These are phyloP conservation scores for Rhodeus uyekii DNA, from an alignment of 2,797 vertebrate genomes.

Conservation along the genomic window DNA sequence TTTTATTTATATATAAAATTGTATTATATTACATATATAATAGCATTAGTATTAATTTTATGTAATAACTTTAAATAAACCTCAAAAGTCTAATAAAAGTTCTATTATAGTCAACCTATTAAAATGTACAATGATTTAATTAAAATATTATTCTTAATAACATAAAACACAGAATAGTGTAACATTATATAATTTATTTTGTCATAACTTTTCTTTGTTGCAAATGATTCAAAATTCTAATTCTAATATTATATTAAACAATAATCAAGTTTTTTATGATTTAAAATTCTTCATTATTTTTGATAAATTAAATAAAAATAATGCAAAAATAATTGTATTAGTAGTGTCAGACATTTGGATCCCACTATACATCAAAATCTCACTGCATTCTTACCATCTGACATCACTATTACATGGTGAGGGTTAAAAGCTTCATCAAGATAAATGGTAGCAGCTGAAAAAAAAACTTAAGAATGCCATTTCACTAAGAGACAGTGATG, in stretches of 20 bases:
- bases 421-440: background rate
- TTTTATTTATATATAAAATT: too few relatives aligned
- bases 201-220: background rate
- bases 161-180: background rate
- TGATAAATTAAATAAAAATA: background rate
- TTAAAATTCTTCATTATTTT: background rate
- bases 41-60: background rate
- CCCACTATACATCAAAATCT: background rate
- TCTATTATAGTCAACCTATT: background rate
- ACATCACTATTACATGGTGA: background rate
- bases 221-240: background rate
- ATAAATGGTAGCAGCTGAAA: slow-evolving; percentile 11
- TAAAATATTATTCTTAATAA: background rate
- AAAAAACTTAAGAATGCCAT: slow-evolving; percentile 12
- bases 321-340: background rate
- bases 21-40: background rate
- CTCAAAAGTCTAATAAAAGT: background rate
- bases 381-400: background rate
- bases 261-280: background rate
- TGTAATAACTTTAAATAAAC: background rate
- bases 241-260: background rate
- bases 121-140: background rate
- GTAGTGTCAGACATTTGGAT: background rate
- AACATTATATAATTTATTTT: background rate
- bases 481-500: background rate